Evolutionary conservation across 2,797 vertebrate species (phyloP).

Genomic region (Acrossocheilus fasciatus): DNA sequence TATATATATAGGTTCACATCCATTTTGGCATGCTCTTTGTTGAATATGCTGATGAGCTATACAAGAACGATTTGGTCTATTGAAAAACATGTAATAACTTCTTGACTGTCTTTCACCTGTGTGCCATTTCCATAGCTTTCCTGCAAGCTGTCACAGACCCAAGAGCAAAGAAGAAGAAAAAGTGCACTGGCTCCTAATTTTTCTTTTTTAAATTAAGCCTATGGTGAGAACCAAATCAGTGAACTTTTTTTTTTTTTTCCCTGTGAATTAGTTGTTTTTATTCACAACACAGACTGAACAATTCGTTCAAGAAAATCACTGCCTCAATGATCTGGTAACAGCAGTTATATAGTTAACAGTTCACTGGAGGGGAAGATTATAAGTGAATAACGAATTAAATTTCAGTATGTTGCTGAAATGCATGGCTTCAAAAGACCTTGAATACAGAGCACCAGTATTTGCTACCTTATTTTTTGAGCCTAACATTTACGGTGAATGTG

Average conservation of each 20-base stretch:
- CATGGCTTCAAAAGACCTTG: constrained; percentile 24
- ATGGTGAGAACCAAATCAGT: neutral
- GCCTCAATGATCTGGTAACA: neutral
- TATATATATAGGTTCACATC: neutral
- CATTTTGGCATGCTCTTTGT: neutral
- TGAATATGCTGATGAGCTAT: neutral
- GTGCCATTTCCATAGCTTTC: neutral
- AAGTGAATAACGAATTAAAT: constrained; percentile 26
- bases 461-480: neutral
- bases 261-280: neutral
- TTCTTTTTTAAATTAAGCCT: neutral
- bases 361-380: constrained; percentile 28
- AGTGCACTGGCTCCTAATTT: neutral
- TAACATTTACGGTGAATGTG: neutral
- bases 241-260: neutral
- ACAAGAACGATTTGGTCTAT: neutral
- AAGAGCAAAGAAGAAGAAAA: neutral
- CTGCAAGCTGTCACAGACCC: neutral
- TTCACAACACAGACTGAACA: constrained; percentile 6
- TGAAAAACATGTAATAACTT: neutral
- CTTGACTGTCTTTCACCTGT: neutral
- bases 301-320: neutral
- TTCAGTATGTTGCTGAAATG: constrained; percentile 24
- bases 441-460: neutral
- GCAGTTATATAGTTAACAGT: constrained; percentile 7